Conservation (phyloP, 37 sponge, comb jelly and placozoan genomes). For the Hormiphora californensis region DNA sequence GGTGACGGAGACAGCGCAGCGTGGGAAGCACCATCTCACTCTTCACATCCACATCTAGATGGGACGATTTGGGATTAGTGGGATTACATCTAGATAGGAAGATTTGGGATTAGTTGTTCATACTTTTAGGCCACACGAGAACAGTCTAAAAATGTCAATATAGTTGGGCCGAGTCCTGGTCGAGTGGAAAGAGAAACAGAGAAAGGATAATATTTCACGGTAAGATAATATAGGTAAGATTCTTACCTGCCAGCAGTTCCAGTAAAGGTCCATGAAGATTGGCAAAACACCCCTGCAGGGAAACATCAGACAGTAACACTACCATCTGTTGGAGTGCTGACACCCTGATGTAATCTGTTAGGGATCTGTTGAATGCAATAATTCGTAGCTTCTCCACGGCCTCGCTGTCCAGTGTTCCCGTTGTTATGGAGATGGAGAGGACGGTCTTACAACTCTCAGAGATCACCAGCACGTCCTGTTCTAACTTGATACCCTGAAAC, state of each 20-base stretch:
- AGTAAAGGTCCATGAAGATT: background rate
- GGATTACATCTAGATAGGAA: no score
- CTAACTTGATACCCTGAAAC: constrained; percentile 2
- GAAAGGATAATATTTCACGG: no score
- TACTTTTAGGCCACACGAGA: no score
- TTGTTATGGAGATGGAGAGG: constrained; percentile 18
- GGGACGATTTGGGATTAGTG: no score
- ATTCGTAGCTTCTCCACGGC: constrained; percentile 11
- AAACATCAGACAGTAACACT: constrained; percentile 9
- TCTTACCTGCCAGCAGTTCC: background rate
- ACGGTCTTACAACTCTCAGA: constrained; percentile 28
- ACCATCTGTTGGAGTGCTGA: constrained; percentile 46
- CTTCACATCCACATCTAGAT: constrained; percentile 43
- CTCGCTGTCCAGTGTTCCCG: constrained; percentile 14
- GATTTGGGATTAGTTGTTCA: no score
- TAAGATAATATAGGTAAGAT: background rate
- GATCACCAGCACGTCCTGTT: background rate
- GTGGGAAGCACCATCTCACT: constrained; percentile 23
- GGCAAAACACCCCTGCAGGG: constrained; percentile 10
- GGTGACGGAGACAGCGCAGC: constrained; percentile 30
- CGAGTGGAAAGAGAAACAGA: no score
- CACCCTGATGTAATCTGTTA: background rate
- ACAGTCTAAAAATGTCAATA: no score
- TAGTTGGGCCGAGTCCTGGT: no score
- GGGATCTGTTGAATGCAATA: constrained; percentile 29